Evolutionary conservation across 2,888 invertebrate species (phyloP), one percentile per base, ranked within the genome.

Genomic region (Argyresthia albistria): DNA sequence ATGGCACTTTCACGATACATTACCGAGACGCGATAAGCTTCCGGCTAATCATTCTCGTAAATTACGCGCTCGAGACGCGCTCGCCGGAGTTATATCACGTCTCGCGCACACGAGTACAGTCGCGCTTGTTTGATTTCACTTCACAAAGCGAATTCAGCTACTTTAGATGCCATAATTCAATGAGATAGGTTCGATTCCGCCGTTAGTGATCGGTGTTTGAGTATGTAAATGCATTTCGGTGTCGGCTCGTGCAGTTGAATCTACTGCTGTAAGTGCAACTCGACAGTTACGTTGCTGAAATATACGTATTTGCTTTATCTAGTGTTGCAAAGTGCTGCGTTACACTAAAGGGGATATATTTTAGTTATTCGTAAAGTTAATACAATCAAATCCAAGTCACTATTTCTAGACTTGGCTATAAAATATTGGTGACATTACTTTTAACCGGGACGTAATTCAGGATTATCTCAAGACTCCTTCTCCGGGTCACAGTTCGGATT

Each of bases 1-100:
- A 71, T 70, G 68, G 67, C 70, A 74, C 75, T 79, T 76, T 70
- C 67, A 71, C 73, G 69, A 78, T 76, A 79, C 69, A 76, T 77
- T 73, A 73, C 71, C 60, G 61, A 59, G 62, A 68, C 63, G 69
- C 67, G 72, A 78, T 79, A 76, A 76, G 74, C 73, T 73, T 73
- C 70, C 73, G 70, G 67, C 67, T 70, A 69, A 76, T 76, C 69
- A 68, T 71, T 61, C 66, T 66, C 67, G 66, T 70, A 65, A 71
- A 70, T 73, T 69, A 67, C 61, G 60, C 63, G 65, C 73, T 72
- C 63, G 60, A 60, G 66, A 61, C 54, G 56, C n/a, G 15, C 14
- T 15, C 9, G 43, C 43, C 25, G 25, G n/a, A 43, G 50, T 43
- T 14, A 42, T 50, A 50, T 50, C 50, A 43, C 42, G n/a, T 50